These are phyloP conservation scores for Ctenodactylus gundi DNA, from an alignment of 2,113 vertebrate genomes.

Conservation along the genomic window DNA sequence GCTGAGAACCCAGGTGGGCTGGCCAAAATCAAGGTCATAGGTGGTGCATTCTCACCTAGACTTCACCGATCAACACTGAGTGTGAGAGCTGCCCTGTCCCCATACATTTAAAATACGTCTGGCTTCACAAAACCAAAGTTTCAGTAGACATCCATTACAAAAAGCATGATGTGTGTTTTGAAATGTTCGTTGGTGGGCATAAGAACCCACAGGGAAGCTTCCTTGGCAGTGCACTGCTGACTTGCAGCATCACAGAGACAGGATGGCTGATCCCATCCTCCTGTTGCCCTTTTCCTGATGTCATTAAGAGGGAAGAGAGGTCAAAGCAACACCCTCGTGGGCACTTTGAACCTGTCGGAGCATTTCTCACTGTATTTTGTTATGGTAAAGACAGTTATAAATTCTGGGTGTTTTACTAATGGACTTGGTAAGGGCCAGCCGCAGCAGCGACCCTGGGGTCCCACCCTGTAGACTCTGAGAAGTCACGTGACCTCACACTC, in stretches of 20 bases:
- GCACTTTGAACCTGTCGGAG: not conserved
- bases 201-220: not conserved
- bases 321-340: not conserved
- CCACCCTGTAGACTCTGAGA: not conserved
- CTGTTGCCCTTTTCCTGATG: not conserved
- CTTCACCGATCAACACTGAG: fast-evolving
- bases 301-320: not conserved
- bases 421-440: not conserved
- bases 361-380: not conserved
- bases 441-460: not conserved
- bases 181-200: not conserved
- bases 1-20: not conserved
- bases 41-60: not conserved
- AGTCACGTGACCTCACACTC: not conserved
- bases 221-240: not conserved
- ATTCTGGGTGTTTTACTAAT: not conserved
- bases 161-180: not conserved
- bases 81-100: not conserved
- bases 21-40: not conserved
- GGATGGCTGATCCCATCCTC: not conserved
- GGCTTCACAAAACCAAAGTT: not conserved
- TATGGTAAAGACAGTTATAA: not conserved
- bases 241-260: not conserved
- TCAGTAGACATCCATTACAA: not conserved
- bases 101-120: not conserved